Evolutionary conservation across 2,888 invertebrate species (phyloP).

Genomic region (Archaeoteleia sp.): DNA sequence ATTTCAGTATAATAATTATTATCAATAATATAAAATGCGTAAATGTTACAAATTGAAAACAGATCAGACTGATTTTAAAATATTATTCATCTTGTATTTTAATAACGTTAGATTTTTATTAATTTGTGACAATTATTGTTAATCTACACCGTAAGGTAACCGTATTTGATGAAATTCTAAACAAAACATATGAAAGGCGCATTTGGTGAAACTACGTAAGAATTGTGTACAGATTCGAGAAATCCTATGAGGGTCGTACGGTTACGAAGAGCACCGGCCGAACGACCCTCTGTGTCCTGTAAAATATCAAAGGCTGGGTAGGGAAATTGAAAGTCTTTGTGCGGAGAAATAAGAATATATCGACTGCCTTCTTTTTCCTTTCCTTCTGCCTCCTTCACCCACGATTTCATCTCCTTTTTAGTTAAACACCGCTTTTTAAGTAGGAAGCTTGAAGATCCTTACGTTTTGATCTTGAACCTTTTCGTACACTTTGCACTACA

Average conservation of each 20-base stretch:
- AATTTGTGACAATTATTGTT: too few species aligned
- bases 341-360: conserved; percentile 71
- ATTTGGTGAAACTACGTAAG: conserved; percentile 25
- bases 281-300: conserved; percentile 57
- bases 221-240: conserved; percentile 35
- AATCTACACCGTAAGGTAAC: too few species aligned
- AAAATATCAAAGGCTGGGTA: conserved; percentile 70
- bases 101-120: too few species aligned
- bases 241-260: conserved; percentile 31
- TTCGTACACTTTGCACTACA: too few species aligned
- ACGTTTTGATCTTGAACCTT: too few species aligned
- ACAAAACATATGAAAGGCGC: not conserved
- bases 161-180: too few species aligned
- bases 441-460: too few species aligned
- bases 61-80: too few species aligned
- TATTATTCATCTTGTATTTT: too few species aligned
- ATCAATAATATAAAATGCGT: too few species aligned
- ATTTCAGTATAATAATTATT: too few species aligned
- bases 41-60: too few species aligned
- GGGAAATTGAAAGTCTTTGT: conserved; percentile 73
- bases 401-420: conserved; percentile 32
- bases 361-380: conserved; percentile 56
- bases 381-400: conserved; percentile 11
- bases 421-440: conserved; percentile 36
- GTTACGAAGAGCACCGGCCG: conserved; percentile 56